Evolutionary conservation across 2,797 vertebrate species (phyloP), one percentile per base, ranked within the genome.

Genomic region (Paratrypauchen microcephalus): DNA sequence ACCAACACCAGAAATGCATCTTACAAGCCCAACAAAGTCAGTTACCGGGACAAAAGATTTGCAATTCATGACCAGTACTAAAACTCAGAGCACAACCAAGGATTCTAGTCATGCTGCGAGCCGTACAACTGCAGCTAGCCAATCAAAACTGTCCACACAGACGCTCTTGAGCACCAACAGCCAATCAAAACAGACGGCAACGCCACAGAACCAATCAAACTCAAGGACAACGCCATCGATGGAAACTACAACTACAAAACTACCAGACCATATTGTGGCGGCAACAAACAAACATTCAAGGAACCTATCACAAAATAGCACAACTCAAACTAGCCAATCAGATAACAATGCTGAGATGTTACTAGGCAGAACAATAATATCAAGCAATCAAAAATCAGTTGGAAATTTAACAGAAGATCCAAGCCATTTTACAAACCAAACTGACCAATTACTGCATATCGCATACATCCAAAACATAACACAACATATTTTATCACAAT

Each of bases 271-370:
- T 11, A n/a, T 6, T 18, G 23, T 18, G 13, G 24, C 13, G 23
- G 0, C 2, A 47, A 15, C 21, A 39, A 15, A 36, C 12, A 63
- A 70, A 19, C 47, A 21, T 5, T 26, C 21, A n/a, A 13, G 48
- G 21, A 65, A 68, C 30, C 70, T 58, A 60, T 65, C 62, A 55
- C 18, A 3, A 26, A 60, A 1, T n/a, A 70, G 4, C 2, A 21
- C 39, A 16, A 24, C 68, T 50, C 67, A 71, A 68, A 32, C 71
- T 5, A 74, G 24, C 65, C 78, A 79, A 41, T 72, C 76, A 66
- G 1, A 28, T 52, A 23, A 39, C 2, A 39, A 21, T 30, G 52
- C 65, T 41, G 36, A 41, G 36, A 24, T 19, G 36, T 24, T 16
- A 13, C 60, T 15, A 24, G 60, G 60, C 60, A 16, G 36, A 52